These are phyloP conservation scores for Coptotermes formosanus DNA, from an alignment of 1,140 invertebrate species.

Conservation along the genomic window DNA sequence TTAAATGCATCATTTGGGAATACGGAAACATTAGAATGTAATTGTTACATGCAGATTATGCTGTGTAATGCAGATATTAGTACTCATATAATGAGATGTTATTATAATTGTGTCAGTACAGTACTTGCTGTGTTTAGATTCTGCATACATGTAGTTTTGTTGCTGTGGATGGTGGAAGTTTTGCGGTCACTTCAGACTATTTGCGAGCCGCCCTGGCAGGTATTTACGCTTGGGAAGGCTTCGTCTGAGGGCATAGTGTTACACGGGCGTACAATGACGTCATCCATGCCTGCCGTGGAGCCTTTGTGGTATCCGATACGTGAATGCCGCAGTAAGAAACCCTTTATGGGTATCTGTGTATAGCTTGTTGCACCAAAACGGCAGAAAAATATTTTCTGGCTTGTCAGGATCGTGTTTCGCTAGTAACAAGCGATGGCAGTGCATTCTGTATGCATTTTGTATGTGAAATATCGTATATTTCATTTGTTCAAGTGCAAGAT, in stretches of 20 bases:
- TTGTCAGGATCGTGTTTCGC: too few species aligned
- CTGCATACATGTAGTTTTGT: neutral
- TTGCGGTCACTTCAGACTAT: neutral
- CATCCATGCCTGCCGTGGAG: neutral
- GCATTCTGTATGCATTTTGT: too few species aligned
- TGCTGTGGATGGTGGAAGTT: neutral
- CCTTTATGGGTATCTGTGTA: neutral
- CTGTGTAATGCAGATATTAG: too few species aligned
- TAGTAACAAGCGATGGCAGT: too few species aligned
- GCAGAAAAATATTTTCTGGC: too few species aligned
- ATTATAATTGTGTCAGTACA: neutral
- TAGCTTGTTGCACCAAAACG: neutral
- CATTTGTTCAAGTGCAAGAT: too few species aligned
- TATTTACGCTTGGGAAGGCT: neutral
- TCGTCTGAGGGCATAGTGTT: neutral
- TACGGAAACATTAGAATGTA: too few species aligned
- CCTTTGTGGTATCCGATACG: neutral
- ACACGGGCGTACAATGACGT: neutral
- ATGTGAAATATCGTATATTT: too few species aligned
- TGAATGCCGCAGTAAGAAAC: neutral
- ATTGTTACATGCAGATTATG: too few species aligned
- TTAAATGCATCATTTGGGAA: too few species aligned
- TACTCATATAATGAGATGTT: too few species aligned
- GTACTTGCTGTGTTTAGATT: neutral
- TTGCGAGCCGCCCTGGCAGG: neutral